phyloP scores from a whole-genome alignment of 1,140 invertebrate genomes.

The Calycopis cecrops region DNA sequence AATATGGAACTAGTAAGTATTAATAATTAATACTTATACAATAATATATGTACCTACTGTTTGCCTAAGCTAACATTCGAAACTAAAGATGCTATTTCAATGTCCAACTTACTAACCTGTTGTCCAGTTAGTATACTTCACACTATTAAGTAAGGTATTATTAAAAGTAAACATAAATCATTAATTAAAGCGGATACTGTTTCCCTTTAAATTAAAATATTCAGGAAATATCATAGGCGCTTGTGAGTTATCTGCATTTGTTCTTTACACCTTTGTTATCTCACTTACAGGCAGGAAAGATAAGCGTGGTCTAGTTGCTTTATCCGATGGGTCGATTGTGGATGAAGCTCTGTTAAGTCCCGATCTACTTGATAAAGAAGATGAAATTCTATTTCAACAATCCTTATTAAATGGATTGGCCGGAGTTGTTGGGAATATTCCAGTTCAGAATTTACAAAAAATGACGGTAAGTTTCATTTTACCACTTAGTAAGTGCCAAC shows the following conservation, averaged over 20 bases:
- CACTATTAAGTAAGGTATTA: too few relatives aligned
- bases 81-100: too few relatives aligned
- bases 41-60: too few relatives aligned
- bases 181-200: too few relatives aligned
- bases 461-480: constrained; percentile 51
- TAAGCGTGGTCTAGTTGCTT: constrained; percentile 78
- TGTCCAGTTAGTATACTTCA: too few relatives aligned
- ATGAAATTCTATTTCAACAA: constrained; percentile 62
- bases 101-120: too few relatives aligned
- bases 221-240: too few relatives aligned
- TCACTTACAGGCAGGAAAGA: constrained; percentile 71
- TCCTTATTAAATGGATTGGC: constrained; percentile 78
- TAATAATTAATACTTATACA: neutral
- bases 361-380: constrained; percentile 37
- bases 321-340: constrained; percentile 79
- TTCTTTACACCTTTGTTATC: neutral
- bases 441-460: constrained; percentile 74
- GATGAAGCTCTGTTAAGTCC: constrained; percentile 77
- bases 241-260: too few relatives aligned
- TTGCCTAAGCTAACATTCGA: too few relatives aligned
- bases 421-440: constrained; percentile 78
- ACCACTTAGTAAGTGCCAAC: constrained; percentile 1
- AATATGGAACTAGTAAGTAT: constrained; percentile 33
- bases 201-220: too few relatives aligned
- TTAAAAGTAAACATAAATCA: too few relatives aligned